phyloP scores from a whole-genome alignment of 2,113 vertebrate species.

The Okapia johnstoni region DNA sequence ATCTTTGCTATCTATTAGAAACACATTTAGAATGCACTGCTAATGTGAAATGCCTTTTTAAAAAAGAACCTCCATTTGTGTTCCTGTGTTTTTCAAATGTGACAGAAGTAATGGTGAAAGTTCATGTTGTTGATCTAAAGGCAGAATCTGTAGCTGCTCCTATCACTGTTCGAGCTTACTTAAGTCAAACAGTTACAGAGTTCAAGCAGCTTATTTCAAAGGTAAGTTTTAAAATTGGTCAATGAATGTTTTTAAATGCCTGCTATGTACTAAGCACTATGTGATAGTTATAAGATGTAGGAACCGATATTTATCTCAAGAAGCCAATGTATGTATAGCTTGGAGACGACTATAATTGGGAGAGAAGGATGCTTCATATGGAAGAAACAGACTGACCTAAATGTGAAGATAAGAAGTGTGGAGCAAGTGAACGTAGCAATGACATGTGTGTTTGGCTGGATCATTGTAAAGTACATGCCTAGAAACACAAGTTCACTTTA shows the following conservation, averaged over 20 bases:
- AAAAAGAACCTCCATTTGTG: constrained; percentile 49
- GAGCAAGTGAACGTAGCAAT: neutral
- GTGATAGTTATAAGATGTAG: neutral
- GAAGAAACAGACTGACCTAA: neutral
- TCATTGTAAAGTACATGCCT: neutral
- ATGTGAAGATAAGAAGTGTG: neutral
- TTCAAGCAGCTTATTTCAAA: constrained; percentile 98
- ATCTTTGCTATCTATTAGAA: constrained; percentile 22
- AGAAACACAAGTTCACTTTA: neutral
- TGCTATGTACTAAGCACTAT: neutral
- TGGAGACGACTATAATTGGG: neutral
- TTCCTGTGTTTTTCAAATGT: constrained; percentile 54
- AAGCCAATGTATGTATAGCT: neutral
- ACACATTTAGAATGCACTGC: neutral
- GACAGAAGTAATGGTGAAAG: constrained; percentile 99
- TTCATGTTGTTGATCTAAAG: constrained; percentile 94
- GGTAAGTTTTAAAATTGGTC: constrained; percentile 79
- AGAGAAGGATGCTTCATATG: neutral
- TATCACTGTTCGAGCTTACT: constrained; percentile 94
- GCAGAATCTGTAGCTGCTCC: constrained; percentile 90
- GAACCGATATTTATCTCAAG: neutral
- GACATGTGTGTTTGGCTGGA: neutral
- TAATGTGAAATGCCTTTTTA: neutral
- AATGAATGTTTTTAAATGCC: neutral
- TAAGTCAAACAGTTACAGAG: constrained; percentile 95